Conservation (phyloP, 2,888 invertebrate species). For the Himalopsyche japonica region DNA sequence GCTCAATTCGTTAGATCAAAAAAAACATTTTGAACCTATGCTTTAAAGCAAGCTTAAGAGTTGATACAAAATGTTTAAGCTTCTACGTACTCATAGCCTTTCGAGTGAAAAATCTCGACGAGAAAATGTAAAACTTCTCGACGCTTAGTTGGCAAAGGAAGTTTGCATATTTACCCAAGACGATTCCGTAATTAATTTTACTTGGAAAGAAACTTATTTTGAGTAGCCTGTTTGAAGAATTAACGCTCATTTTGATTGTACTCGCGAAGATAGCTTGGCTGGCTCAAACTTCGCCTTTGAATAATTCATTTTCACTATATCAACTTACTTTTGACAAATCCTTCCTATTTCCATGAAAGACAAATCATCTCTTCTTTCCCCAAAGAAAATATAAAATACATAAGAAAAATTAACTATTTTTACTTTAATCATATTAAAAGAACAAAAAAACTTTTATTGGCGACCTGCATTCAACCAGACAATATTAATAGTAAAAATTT, state of each 20-base stretch:
- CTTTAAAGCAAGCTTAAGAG: too few relatives aligned
- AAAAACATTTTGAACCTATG: too few relatives aligned
- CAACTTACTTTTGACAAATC: neutral
- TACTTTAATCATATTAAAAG: too few relatives aligned
- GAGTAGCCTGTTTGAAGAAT: neutral
- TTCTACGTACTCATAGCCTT: neutral
- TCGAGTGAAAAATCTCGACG: neutral
- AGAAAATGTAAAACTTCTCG: neutral
- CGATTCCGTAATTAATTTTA: constrained; percentile 34
- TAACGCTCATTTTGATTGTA: neutral
- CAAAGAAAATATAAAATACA: too few relatives aligned
- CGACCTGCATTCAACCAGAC: too few relatives aligned
- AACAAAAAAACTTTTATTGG: too few relatives aligned
- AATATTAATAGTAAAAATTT: too few relatives aligned
- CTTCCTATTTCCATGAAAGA: neutral
- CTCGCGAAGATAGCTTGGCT: neutral
- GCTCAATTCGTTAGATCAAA: too few relatives aligned
- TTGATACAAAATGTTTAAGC: neutral
- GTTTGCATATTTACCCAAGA: constrained; percentile 32
- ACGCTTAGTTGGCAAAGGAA: constrained; percentile 6
- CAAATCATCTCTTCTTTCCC: too few relatives aligned
- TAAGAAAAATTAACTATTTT: too few relatives aligned
- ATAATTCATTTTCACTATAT: neutral
- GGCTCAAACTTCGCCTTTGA: neutral
- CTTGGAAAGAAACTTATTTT: constrained; percentile 17